Percentiles rank a stretch among this genome's conserved stretches.
phyloP scores from a whole-genome alignment of 2,113 vertebrate species.

The Prunella himalayana region DNA sequence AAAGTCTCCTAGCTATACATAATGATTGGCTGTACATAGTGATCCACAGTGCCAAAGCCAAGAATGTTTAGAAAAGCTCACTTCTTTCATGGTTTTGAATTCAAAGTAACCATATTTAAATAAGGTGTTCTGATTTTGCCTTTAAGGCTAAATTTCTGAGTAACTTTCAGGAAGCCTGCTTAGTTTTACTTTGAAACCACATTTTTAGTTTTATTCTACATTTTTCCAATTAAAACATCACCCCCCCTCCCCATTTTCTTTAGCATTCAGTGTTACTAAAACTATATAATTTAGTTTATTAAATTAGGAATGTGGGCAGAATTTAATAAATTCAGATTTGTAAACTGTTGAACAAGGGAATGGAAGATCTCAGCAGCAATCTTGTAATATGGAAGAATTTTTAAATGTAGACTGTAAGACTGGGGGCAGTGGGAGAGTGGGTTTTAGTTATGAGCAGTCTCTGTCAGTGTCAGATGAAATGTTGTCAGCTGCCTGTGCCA shows the following conservation, averaged over 20 bases:
- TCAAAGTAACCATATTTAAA: constrained; percentile 14
- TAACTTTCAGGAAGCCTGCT: background rate
- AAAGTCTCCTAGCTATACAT: background rate
- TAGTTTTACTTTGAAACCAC: background rate
- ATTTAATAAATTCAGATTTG: background rate
- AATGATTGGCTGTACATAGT: background rate
- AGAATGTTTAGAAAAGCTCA: background rate
- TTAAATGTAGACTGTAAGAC: background rate
- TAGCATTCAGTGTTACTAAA: background rate
- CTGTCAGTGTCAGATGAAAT: background rate
- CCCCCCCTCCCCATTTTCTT: background rate
- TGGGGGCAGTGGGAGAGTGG: background rate
- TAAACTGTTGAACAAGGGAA: background rate
- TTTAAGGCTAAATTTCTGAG: constrained; percentile 6
- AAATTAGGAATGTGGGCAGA: background rate
- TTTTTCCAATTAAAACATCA: background rate
- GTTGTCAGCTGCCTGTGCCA: background rate
- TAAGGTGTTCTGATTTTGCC: background rate
- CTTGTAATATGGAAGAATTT: background rate
- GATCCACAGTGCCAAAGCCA: background rate
- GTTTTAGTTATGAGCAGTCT: background rate
- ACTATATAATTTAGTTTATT: background rate
- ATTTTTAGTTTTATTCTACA: too few relatives aligned
- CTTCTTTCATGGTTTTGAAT: constrained; percentile 5
- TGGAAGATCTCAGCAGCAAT: background rate